Percentiles rank a stretch among this genome's conserved stretches.
These are phyloP conservation scores for Vicugna pacos DNA, from an alignment of 2,113 vertebrate species.

Conservation along the genomic window DNA sequence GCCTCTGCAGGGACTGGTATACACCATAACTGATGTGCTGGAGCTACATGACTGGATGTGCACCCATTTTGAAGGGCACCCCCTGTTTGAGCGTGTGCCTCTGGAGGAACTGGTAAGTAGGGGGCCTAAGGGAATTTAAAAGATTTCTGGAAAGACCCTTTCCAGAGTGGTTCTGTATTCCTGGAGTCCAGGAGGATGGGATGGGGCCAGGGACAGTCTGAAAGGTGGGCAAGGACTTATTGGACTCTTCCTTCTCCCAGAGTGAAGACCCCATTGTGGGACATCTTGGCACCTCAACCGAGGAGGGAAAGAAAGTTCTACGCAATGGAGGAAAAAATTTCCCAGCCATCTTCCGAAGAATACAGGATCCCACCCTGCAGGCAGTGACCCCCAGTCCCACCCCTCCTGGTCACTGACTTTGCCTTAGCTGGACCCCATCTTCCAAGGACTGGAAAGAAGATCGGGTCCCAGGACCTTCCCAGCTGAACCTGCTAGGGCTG, in stretches of 20 bases:
- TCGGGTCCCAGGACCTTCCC: background rate
- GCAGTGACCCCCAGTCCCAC: background rate
- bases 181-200: background rate
- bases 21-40: constrained; percentile 94
- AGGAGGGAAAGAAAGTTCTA: constrained; percentile 96
- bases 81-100: constrained; percentile 90
- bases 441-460: background rate
- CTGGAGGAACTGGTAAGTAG: constrained; percentile 91
- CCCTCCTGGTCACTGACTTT: constrained; percentile 50
- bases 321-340: constrained; percentile 93
- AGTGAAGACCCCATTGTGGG: constrained; percentile 89
- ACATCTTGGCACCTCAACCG: constrained; percentile 92
- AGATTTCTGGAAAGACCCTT: background rate
- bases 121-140: background rate
- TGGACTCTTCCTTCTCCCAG: constrained; percentile 80
- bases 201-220: background rate
- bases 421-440: background rate
- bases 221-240: background rate
- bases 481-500: background rate
- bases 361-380: constrained; percentile 82
- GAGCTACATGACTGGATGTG: constrained; percentile 95
- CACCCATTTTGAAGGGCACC: constrained; percentile 93
- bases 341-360: constrained; percentile 91
- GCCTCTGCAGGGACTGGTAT: constrained; percentile 91
- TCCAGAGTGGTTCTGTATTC: background rate